Evolutionary conservation across 2,797 vertebrate species (phyloP), one percentile per base, ranked within the genome.

Genomic region (Eptatretus atami): DNA sequence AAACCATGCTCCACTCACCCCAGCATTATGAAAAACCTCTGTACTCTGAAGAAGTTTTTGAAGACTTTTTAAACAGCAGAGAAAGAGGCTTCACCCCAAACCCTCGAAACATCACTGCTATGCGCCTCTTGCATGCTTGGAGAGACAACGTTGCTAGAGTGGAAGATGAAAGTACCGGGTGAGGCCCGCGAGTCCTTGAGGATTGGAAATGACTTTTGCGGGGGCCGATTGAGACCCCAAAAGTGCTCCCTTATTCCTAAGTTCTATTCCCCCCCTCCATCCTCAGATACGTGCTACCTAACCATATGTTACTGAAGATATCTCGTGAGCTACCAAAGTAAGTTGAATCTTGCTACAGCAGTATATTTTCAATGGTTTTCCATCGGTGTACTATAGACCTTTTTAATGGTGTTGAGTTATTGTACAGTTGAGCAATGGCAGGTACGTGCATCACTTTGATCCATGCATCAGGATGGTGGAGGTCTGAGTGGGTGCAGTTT

Each of bases 91-190:
- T 44, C 6, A 44, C 57, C n/a, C 84, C 92, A 60, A 83, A 93
- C 74, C 81, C 81, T 0, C 88, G 93, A 77, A 88, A 98, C 75
- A 72, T 90, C 63, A 68, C 80, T 1, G 88, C 87, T 64, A 87
- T 94, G 66, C 80, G 82, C 71, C 73, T 93, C 65, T 75, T 98
- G 15, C 92, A 80, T 53, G 77, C 80, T 52, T 98, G 92, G 90
- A 81, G 88, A 71, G 88, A 98, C 72, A 86, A 82, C 71, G 75
- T 83, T 53, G 82, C 83, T 1, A 79, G 92, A 13, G 76, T 78
- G 67, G 85, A 95, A 67, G 92, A 98, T 2, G 92, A 98, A 75
- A 98, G 92, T 71, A 86, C 80, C 0, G 90, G 90, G 92, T 98
- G 75, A 67, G 70, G 70, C 15, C 19, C n/a, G 31, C 65, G 57